These are phyloP conservation scores for Bellardia bayeri DNA, from an alignment of 2,888 invertebrate species.

Conservation along the genomic window DNA sequence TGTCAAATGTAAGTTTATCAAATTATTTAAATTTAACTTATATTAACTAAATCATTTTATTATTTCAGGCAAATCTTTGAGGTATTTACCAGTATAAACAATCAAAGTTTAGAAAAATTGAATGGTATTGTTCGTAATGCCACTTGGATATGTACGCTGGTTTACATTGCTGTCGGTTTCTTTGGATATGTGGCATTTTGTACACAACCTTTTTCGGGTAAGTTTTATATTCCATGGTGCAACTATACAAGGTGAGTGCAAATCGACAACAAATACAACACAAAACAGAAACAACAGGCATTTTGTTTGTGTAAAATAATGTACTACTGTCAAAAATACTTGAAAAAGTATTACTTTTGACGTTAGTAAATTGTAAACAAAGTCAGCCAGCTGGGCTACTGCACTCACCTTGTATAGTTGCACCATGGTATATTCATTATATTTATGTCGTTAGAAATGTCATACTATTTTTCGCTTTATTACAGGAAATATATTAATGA, in stretches of 20 bases:
- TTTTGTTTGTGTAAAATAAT: too few species aligned
- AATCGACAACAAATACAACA: too few species aligned
- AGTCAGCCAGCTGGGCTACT: too few species aligned
- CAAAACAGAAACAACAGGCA: too few species aligned
- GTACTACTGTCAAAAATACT: too few species aligned
- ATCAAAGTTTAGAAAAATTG: slow-evolving; percentile 94
- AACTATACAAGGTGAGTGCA: too few species aligned
- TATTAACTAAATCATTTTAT: not conserved
- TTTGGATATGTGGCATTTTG: slow-evolving; percentile 96
- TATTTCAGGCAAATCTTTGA: slow-evolving; percentile 93
- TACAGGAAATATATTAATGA: slow-evolving; percentile 94
- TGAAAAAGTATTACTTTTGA: too few species aligned
- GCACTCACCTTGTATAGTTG: too few species aligned
- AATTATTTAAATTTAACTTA: not conserved
- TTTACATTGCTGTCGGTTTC: slow-evolving; percentile 95
- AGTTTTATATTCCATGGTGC: too few species aligned
- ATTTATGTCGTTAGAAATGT: not conserved
- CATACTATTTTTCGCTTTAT: not conserved
- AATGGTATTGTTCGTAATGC: slow-evolving; percentile 94
- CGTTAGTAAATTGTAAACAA: too few species aligned
- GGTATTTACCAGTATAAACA: slow-evolving; percentile 95
- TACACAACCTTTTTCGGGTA: slow-evolving; percentile 89
- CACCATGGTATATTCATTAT: not conserved
- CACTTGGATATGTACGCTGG: slow-evolving; percentile 94
- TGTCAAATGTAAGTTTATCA: slow-evolving; percentile 94